phyloP scores from a whole-genome alignment of 1,140 invertebrate species.

The Thrips palmi region DNA sequence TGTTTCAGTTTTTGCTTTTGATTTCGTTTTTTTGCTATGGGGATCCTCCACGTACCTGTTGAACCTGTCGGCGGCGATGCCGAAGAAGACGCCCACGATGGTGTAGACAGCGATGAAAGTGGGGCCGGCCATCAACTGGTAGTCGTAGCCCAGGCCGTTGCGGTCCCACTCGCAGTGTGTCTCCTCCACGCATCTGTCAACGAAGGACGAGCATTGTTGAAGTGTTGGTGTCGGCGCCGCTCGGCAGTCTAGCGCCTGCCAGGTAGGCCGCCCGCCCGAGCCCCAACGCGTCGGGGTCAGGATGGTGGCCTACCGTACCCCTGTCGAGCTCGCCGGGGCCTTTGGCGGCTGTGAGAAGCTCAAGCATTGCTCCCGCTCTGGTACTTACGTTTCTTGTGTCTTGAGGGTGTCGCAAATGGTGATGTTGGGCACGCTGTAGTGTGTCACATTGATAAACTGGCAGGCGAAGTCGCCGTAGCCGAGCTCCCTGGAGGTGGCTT shows the following conservation, averaged over 20 bases:
- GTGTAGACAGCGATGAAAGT: slow-evolving; percentile 84
- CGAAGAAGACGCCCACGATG: slow-evolving; percentile 64
- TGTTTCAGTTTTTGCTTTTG: no score
- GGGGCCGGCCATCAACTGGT: slow-evolving; percentile 81
- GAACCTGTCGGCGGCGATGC: slow-evolving; percentile 64
- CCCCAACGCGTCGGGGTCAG: no score
- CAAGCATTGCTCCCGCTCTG: no score
- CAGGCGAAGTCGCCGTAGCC: slow-evolving; percentile 79
- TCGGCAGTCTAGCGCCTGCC: no score
- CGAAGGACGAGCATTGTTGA: no score
- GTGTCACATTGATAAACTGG: slow-evolving; percentile 35
- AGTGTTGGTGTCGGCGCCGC: no score
- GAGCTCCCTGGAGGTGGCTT: slow-evolving; percentile 61
- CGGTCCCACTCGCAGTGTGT: slow-evolving; percentile 78
- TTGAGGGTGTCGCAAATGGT: slow-evolving; percentile 43
- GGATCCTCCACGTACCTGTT: slow-evolving; percentile 33
- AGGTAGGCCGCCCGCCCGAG: no score
- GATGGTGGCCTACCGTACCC: no score
- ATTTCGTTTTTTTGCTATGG: no score
- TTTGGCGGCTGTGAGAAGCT: no score
- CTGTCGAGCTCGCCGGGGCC: no score
- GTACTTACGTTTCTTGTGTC: slow-evolving; percentile 39
- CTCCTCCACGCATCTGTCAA: slow-evolving; percentile 40
- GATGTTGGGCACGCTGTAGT: slow-evolving; percentile 38
- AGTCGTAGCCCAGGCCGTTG: slow-evolving; percentile 77